Percentiles rank a stretch among this genome's conserved stretches.
phyloP scores from a whole-genome alignment of 2,888 invertebrate genomes.

The Ochropacha duplaris region DNA sequence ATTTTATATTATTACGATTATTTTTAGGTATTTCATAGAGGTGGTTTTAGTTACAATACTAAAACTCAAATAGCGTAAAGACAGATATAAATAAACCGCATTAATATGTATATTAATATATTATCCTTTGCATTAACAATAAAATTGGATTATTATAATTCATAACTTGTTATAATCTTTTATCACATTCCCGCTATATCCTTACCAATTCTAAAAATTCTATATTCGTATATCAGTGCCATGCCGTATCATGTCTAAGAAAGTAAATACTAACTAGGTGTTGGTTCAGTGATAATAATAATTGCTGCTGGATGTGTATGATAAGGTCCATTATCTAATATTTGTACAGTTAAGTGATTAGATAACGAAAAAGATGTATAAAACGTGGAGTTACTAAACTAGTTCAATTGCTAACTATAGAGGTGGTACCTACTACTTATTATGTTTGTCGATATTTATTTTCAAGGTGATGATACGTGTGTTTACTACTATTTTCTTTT shows the following conservation, averaged over 20 bases:
- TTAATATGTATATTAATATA: too few species aligned
- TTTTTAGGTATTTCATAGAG: too few species aligned
- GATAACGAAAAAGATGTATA: constrained; percentile 63
- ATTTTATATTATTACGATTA: too few species aligned
- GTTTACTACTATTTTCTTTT: too few species aligned
- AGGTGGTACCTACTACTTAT: constrained; percentile 16
- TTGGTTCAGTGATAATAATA: constrained; percentile 74
- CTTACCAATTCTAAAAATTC: not conserved
- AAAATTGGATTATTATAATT: too few species aligned
- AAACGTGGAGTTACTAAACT: constrained; percentile 49
- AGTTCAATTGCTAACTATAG: constrained; percentile 25
- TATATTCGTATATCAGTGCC: constrained; percentile 30
- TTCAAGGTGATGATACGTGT: not conserved
- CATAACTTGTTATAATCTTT: not conserved
- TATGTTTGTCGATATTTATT: not conserved
- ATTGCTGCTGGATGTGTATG: constrained; percentile 75
- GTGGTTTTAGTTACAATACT: too few species aligned
- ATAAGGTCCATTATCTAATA: constrained; percentile 75
- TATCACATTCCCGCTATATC: not conserved
- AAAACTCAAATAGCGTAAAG: too few species aligned
- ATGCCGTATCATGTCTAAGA: constrained; percentile 55
- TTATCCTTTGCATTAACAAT: too few species aligned
- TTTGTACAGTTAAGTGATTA: constrained; percentile 70
- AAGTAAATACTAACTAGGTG: constrained; percentile 65
- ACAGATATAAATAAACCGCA: too few species aligned